Evolutionary conservation across 1,140 invertebrate species (phyloP), one percentile per base, ranked within the genome.

Genomic region (Rhopalosiphum maidis): DNA sequence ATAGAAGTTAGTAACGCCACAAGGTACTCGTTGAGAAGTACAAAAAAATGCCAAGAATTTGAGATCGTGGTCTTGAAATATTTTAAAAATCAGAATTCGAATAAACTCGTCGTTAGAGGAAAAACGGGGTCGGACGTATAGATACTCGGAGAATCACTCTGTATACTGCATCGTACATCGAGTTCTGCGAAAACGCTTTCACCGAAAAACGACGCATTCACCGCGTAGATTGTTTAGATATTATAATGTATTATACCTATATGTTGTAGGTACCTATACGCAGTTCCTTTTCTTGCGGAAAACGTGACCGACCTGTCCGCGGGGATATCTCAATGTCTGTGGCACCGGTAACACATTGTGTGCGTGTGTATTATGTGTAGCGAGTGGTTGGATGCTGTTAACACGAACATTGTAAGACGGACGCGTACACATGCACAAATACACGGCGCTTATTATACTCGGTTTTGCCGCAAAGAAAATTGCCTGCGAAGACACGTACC

Each of bases 171-270:
- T 83, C 7, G 82, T 37, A 68, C 30, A 85, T n/a, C n/a, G 9
- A 85, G 37, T 41, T 85, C 41, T 41, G 82, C 37, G 37, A 85
- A 85, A 83, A 83, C 77, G 77, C 35, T 83, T 83, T 83, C 77
- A 23, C 77, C 22, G 35, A 37, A 83, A 85, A 85, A 25, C 82
- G 22, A 6, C 35, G 23, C 22, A 25, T 23, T 23, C 82, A 22
- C 21, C 35, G 3, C 41, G 37, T 8, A 3, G n/a, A 37, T 41
- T 8, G 55, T 60, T 60, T 60, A 30, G 25, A 30, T 60, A 30
- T 30, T 60, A 25, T 60, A 30, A 30, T 60, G 11, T 30, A 60
- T 60, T 55, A 25, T 25, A 60, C 30, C 25, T 51, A 15, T 60
- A 30, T 60, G 41, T 41, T 60, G 55, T 60, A 60, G 25, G 55